Evolutionary conservation across 1,140 invertebrate genomes (phyloP).

Genomic region (Psilanteris sp.): DNA sequence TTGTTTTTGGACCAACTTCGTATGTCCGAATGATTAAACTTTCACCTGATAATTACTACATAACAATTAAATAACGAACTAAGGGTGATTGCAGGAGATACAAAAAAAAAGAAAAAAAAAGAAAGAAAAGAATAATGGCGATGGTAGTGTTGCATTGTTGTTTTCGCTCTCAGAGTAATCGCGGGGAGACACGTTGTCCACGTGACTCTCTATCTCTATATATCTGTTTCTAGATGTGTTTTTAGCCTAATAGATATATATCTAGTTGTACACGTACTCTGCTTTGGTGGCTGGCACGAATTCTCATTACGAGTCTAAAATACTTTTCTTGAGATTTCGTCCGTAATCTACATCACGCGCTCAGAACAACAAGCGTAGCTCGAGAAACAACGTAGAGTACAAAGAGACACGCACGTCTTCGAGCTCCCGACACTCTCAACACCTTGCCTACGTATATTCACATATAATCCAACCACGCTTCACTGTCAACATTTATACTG

Average conservation of each 20-base stretch:
- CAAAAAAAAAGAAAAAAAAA: no score
- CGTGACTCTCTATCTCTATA: conserved; percentile 58
- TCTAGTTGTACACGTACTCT: conserved; percentile 62
- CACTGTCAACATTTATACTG: conserved; percentile 56
- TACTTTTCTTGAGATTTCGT: conserved; percentile 59
- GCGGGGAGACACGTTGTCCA: conserved; percentile 42
- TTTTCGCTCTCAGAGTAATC: conserved; percentile 42
- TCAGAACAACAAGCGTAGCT: conserved; percentile 65
- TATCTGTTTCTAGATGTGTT: conserved; percentile 63
- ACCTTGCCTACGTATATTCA: conserved; percentile 53
- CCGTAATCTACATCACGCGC: conserved; percentile 56
- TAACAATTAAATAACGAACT: conserved; percentile 42
- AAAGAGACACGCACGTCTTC: conserved; percentile 59
- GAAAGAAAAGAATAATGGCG: no score
- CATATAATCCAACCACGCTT: conserved; percentile 57
- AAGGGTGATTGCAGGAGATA: conserved; percentile 49
- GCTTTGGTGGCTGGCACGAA: conserved; percentile 61
- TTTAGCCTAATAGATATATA: conserved; percentile 57
- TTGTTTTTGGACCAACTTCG: conserved; percentile 25
- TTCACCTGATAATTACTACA: no score
- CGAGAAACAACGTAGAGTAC: conserved; percentile 60
- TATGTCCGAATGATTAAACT: no score
- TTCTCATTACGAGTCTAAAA: conserved; percentile 49
- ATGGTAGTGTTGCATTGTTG: conserved; percentile 61
- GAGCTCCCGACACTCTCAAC: conserved; percentile 54